Conservation (phyloP, 1,140 invertebrate species). For the Euwallacea similis region DNA sequence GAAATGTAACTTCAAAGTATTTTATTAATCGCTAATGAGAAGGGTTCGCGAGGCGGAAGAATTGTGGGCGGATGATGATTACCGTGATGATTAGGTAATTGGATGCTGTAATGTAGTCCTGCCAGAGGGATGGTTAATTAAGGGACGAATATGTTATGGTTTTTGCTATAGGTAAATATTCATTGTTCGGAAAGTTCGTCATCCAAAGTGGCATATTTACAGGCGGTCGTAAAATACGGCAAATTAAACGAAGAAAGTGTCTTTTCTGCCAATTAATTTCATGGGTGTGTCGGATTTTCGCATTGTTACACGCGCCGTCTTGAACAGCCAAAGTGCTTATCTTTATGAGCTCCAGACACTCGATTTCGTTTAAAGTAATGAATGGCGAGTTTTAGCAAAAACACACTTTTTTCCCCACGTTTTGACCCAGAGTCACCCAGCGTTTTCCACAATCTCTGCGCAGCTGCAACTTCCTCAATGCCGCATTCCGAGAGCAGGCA, state of each 20-base stretch:
- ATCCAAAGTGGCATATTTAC: too few relatives aligned
- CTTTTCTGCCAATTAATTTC: conserved; percentile 30
- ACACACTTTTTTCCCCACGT: too few relatives aligned
- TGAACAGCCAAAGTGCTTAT: conserved; percentile 21
- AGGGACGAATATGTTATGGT: not conserved
- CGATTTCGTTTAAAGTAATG: too few relatives aligned
- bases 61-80: conserved; percentile 1
- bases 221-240: too few relatives aligned
- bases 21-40: conserved; percentile 7
- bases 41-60: not conserved
- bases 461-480: too few relatives aligned
- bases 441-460: too few relatives aligned
- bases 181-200: too few relatives aligned
- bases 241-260: conserved; percentile 1
- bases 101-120: not conserved
- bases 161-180: too few relatives aligned
- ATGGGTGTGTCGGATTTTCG: conserved; percentile 25
- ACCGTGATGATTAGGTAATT: conserved; percentile 4
- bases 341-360: conserved; percentile 8
- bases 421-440: too few relatives aligned
- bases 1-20: not conserved
- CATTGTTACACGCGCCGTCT: conserved; percentile 20
- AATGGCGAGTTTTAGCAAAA: too few relatives aligned
- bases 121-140: not conserved
- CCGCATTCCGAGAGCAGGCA: too few relatives aligned